Evolutionary conservation across 1,140 invertebrate species (phyloP).

Genomic region (Solenopsis fugax): DNA sequence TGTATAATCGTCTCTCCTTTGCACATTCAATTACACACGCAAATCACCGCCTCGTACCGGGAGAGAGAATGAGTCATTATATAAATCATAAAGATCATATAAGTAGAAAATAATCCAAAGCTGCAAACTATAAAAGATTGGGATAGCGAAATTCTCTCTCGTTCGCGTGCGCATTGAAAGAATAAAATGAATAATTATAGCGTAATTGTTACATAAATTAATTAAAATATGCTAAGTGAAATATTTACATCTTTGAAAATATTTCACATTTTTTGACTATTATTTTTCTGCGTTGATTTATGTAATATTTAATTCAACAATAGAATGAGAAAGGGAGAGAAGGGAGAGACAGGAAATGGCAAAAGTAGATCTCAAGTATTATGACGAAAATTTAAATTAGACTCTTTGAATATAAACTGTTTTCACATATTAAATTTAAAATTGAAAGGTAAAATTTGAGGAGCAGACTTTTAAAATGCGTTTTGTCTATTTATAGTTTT

Average conservation of each 20-base stretch:
- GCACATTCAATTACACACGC: background rate
- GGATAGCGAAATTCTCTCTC: background rate
- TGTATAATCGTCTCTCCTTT: background rate
- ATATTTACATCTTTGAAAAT: background rate
- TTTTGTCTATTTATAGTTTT: too few species aligned
- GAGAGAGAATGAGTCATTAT: too few species aligned
- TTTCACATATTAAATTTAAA: background rate
- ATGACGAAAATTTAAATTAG: background rate
- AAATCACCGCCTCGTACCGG: background rate
- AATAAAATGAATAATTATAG: background rate
- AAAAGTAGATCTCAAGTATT: background rate
- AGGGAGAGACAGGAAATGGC: background rate
- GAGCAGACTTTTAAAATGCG: too few species aligned
- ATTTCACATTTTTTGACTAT: background rate
- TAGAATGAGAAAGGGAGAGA: background rate
- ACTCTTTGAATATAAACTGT: background rate
- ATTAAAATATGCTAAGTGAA: background rate
- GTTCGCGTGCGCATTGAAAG: background rate
- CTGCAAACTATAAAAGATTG: too few species aligned
- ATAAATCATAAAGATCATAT: background rate
- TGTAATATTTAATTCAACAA: background rate
- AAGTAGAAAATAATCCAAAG: background rate
- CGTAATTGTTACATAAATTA: too few species aligned
- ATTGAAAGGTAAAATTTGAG: background rate
- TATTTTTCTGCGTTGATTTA: background rate